Conservation (phyloP, 2,888 invertebrate genomes). For the Saturnia pavonia region DNA sequence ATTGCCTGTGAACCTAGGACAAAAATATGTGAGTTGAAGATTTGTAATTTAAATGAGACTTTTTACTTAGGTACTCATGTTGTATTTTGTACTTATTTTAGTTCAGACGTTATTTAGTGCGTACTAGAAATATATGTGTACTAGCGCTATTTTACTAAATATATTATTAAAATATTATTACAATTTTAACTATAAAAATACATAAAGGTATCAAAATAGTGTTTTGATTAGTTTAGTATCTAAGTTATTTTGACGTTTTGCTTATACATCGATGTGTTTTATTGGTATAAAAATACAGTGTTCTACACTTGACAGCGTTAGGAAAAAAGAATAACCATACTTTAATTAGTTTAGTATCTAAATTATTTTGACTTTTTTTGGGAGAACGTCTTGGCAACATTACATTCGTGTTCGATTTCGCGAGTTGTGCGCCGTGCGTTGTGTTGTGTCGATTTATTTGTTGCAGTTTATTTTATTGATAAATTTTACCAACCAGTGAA, state of each 20-base stretch:
- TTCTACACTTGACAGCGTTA: neutral
- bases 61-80: neutral
- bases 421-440: constrained; percentile 40
- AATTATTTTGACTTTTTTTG: constrained; percentile 6
- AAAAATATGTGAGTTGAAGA: neutral
- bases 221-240: too few species aligned
- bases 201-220: neutral
- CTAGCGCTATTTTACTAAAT: neutral
- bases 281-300: neutral
- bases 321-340: neutral
- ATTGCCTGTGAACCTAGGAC: neutral
- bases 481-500: constrained; percentile 49
- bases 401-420: constrained; percentile 52
- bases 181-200: neutral
- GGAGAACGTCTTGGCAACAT: constrained; percentile 26
- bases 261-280: neutral
- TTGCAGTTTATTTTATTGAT: constrained; percentile 47
- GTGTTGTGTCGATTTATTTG: constrained; percentile 47
- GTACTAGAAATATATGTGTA: neutral
- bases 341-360: too few species aligned
- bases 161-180: neutral
- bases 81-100: neutral
- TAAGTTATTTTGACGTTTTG: too few species aligned
- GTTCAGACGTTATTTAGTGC: neutral
- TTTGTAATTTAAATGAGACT: neutral